Evolutionary conservation across 2,113 vertebrate species (phyloP), one percentile per base, ranked within the genome.

Genomic region (Cephalopholis sonnerati): DNA sequence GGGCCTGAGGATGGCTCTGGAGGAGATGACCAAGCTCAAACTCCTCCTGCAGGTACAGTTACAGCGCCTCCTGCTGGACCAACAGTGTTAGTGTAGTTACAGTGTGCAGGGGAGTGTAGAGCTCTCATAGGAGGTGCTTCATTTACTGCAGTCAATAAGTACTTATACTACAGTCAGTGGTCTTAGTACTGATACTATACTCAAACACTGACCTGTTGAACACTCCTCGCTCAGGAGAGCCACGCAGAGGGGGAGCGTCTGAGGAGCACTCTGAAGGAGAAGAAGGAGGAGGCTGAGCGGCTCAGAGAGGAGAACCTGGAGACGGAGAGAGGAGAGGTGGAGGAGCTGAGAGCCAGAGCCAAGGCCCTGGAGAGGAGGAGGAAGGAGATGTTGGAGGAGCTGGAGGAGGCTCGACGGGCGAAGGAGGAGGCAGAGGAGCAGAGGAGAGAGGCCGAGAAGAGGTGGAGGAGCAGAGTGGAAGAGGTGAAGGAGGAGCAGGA

Each of bases 21-120:
- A 93, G 72, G 94, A 95, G 89, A 82, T 93, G 89, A 84, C 71
- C 27, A 81, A 62, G 0, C 89, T 95, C 18, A 92, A 93, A 22
- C 70, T 81, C 24, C 86, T 94, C 29, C 87, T 95, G 67, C 81
- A 94, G 89, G 92, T 66, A 65, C 61, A n/a, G 36, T 44, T 44
- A 44, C 11, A 11, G 9, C 18, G 3, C 59, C 59, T 62, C 59
- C 29, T 62, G 59, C 32, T 7, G 39, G 39, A 29, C 29, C 2
- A 4, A 29, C 29, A 29, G 29, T 4, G 29, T 4, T 36, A 7
- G 32, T 36, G 32, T 36, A 7, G 32, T 36, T n/a, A n/a, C n/a
- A n/a, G n/a, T n/a, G n/a, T n/a, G n/a, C n/a, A n/a, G n/a, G n/a
- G n/a, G n/a, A n/a, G n/a, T n/a, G n/a, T n/a, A n/a, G n/a, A n/a